Percentiles rank a stretch among this genome's conserved stretches.
Conservation (phyloP, 2,113 vertebrate genomes). For the Vulpes vulpes region DNA sequence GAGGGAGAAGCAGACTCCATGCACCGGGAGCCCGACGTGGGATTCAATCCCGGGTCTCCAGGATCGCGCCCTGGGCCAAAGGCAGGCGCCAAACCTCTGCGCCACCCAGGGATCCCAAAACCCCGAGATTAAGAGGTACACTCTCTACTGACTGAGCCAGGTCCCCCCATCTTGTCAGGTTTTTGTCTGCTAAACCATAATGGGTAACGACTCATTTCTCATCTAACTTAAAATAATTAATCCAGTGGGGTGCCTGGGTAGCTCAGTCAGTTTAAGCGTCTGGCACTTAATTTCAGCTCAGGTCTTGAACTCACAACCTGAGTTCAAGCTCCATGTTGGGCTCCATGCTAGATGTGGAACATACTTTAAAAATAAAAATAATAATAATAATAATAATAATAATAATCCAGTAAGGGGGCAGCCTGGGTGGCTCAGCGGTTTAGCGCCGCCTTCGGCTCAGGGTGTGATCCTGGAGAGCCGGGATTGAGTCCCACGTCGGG, state of each 20-base stretch:
- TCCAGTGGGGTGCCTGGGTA: neutral
- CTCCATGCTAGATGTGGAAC: neutral
- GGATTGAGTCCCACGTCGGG: too few species aligned
- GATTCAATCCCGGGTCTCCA: too few species aligned
- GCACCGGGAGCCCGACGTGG: too few species aligned
- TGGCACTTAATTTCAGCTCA: neutral
- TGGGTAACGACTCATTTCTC: constrained; percentile 18
- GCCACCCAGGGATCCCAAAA: neutral
- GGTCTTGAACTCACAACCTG: neutral
- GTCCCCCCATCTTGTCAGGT: neutral
- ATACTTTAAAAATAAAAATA: neutral
- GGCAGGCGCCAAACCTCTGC: too few species aligned
- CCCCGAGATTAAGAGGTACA: neutral
- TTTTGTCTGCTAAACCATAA: constrained; percentile 37
- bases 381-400: neutral
- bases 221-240: neutral
- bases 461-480: too few species aligned
- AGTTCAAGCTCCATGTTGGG: neutral
- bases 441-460: too few species aligned
- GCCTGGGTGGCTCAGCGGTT: too few species aligned
- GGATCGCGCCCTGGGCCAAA: too few species aligned
- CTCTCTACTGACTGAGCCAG: neutral
- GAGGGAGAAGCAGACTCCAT: too few species aligned
- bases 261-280: neutral
- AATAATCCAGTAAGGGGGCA: too few species aligned